Evolutionary conservation across 2,888 invertebrate species (phyloP).

Genomic region (Anodontia alba): DNA sequence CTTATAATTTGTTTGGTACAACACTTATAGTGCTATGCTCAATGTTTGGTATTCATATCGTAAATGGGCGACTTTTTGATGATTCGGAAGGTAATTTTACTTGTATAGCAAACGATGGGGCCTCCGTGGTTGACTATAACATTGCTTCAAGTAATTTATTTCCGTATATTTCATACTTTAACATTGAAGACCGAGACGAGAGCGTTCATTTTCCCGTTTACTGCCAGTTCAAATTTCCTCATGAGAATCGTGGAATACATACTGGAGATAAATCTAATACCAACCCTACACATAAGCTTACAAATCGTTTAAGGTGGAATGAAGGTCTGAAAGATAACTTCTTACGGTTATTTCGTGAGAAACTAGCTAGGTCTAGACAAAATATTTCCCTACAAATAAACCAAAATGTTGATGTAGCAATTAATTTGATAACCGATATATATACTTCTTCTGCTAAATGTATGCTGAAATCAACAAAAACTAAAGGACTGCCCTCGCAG

Average conservation of each 20-base stretch:
- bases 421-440: not conserved
- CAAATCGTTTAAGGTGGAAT: not conserved
- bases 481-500: not conserved
- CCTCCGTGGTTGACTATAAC: slow-evolving; percentile 33
- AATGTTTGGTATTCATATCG: slow-evolving; percentile 22
- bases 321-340: not conserved
- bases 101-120: slow-evolving; percentile 23
- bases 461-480: not conserved
- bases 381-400: not conserved
- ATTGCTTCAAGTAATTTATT: slow-evolving; percentile 26
- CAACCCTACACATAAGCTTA: not conserved
- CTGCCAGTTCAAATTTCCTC: not conserved
- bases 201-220: slow-evolving; percentile 28
- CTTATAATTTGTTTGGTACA: slow-evolving; percentile 25
- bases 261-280: not conserved
- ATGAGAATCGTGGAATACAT: not conserved
- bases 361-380: not conserved
- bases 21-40: slow-evolving; percentile 29
- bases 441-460: slow-evolving; percentile 3
- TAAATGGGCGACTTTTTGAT: slow-evolving; percentile 23
- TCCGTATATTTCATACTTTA: slow-evolving; percentile 18
- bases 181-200: slow-evolving; percentile 18
- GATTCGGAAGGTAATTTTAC: slow-evolving; percentile 25
- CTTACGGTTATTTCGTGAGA: not conserved
- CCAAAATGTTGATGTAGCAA: slow-evolving; percentile 3